Conservation (phyloP, 2,888 invertebrate species). For the Apoderus coryli region DNA sequence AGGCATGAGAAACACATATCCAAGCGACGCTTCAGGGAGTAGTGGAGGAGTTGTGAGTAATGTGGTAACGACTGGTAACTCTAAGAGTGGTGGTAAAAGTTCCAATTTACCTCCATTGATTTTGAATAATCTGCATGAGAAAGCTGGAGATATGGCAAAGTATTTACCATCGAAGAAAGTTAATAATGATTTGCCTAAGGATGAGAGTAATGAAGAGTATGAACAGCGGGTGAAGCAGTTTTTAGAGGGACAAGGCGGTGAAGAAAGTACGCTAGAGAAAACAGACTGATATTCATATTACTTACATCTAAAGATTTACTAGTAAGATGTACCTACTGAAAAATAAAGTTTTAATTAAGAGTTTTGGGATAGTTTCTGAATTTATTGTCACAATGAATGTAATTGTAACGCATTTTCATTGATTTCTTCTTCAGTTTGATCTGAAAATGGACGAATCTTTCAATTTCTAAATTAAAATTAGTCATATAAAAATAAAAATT, state of each 20-base stretch:
- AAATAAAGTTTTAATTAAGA: too few species aligned
- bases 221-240: conserved; percentile 33
- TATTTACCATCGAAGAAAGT: conserved; percentile 32
- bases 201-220: conserved; percentile 33
- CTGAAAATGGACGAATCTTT: too few species aligned
- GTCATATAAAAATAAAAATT: too few species aligned
- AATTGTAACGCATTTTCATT: too few species aligned
- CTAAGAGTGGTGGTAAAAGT: conserved; percentile 34
- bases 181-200: conserved; percentile 26
- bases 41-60: conserved; percentile 38
- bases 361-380: too few species aligned
- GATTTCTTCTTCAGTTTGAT: too few species aligned
- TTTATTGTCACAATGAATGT: too few species aligned
- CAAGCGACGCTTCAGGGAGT: conserved; percentile 37
- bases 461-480: too few species aligned
- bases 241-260: too few species aligned
- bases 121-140: conserved; percentile 38
- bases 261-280: conserved; percentile 1
- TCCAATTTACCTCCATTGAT: conserved; percentile 39
- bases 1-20: conserved; percentile 46
- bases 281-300: too few species aligned
- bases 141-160: conserved; percentile 36
- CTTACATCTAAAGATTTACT: too few species aligned
- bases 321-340: too few species aligned
- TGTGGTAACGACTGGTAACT: conserved; percentile 41